These are phyloP conservation scores for Menidia menidia DNA, from an alignment of 2,797 vertebrate species.

Conservation along the genomic window DNA sequence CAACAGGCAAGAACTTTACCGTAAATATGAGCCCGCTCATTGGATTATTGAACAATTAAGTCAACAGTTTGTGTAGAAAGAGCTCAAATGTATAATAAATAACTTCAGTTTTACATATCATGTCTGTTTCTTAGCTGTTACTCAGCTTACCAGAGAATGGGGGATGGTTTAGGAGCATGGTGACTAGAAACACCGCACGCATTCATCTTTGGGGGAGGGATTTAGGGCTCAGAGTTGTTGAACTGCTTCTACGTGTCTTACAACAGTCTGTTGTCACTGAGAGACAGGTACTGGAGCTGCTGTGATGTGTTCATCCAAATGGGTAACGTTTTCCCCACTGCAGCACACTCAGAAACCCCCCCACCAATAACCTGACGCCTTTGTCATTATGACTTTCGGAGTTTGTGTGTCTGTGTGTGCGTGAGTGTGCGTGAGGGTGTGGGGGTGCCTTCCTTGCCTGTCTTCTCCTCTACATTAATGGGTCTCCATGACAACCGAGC, in stretches of 20 bases:
- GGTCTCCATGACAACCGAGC: conserved; percentile 78
- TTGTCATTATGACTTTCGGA: conserved; percentile 55
- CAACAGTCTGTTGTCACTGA: conserved; percentile 23
- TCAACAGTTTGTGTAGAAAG: conserved; percentile 6
- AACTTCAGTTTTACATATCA: conserved; percentile 2
- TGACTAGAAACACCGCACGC: conserved; percentile 7
- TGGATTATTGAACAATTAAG: conserved; percentile 51
- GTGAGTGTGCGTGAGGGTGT: not conserved
- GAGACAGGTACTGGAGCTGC: conserved; percentile 28
- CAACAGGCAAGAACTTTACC: conserved; percentile 34
- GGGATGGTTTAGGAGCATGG: not conserved
- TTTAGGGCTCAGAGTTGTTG: not conserved
- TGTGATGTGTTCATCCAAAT: conserved; percentile 47
- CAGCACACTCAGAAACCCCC: conserved; percentile 36
- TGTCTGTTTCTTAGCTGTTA: conserved; percentile 39
- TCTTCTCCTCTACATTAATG: conserved; percentile 68
- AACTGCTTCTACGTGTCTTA: conserved; percentile 20
- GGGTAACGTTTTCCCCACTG: conserved; percentile 37
- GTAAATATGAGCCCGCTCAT: conserved; percentile 56
- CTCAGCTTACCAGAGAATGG: conserved; percentile 9
- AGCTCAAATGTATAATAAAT: conserved; percentile 24
- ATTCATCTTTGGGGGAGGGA: conserved; percentile 11
- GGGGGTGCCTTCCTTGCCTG: conserved; percentile 35
- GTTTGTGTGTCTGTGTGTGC: conserved; percentile 15
- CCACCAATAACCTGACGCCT: conserved; percentile 50